A percentile compares a stretch with the other conserved stretches of the same genome.
Evolutionary conservation across 2,113 vertebrate genomes (phyloP).

Genomic region (Pterophyllum scalare): DNA sequence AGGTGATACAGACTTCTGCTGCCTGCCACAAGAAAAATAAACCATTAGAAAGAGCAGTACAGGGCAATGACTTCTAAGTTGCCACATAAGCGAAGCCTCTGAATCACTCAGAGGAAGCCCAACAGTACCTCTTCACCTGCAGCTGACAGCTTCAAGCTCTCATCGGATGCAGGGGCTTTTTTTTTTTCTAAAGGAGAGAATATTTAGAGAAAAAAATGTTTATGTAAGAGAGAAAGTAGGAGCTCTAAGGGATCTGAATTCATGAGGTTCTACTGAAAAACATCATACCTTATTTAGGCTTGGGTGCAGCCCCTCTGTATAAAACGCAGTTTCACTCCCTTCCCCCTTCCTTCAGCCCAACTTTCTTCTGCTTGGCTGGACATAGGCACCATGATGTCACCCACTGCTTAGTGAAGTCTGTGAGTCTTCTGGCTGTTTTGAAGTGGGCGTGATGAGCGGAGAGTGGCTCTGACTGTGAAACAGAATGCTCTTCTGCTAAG

Average conservation of each 20-base stretch:
- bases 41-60: neutral
- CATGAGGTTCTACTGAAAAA: too few relatives aligned
- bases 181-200: too few relatives aligned
- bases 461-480: neutral
- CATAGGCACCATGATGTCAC: neutral
- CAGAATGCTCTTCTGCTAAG: neutral
- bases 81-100: neutral
- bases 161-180: neutral
- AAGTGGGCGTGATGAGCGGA: neutral
- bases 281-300: neutral
- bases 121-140: neutral
- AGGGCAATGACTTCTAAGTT: neutral
- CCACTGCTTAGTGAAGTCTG: neutral
- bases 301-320: neutral
- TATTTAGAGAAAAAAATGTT: too few relatives aligned
- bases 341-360: neutral
- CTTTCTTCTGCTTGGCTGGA: neutral
- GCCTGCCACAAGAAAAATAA: neutral
- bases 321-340: neutral
- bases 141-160: neutral
- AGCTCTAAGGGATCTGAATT: too few relatives aligned
- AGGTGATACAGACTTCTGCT: neutral
- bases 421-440: neutral
- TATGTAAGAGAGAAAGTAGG: neutral
- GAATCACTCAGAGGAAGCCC: neutral